These are phyloP conservation scores for Odontothrips loti DNA, from an alignment of 2,888 invertebrate species.

Conservation along the genomic window DNA sequence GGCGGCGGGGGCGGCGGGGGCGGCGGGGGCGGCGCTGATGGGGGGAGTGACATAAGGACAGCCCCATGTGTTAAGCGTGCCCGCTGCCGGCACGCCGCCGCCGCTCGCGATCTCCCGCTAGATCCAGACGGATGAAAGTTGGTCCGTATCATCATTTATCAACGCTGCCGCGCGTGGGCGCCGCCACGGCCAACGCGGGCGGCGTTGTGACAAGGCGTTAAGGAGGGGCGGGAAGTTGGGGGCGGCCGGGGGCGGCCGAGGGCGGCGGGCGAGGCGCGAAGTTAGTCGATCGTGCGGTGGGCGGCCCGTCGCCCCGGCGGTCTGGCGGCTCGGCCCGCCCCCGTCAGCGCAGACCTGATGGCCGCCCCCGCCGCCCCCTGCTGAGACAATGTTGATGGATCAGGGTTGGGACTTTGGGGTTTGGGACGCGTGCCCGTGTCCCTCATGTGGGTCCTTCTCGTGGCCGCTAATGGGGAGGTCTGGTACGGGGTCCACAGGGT, in stretches of 20 bases:
- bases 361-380: not conserved
- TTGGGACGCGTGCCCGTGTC: not conserved
- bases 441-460: too few relatives aligned
- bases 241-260: not conserved
- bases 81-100: not conserved
- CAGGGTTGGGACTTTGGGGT: slow-evolving; percentile 5
- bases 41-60: not conserved
- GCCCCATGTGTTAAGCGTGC: not conserved
- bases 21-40: not conserved
- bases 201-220: not conserved
- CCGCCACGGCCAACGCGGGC: not conserved
- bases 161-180: not conserved
- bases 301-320: not conserved
- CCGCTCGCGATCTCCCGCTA: not conserved
- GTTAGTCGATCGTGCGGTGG: too few relatives aligned
- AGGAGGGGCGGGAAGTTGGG: too few relatives aligned
- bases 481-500: too few relatives aligned
- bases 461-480: not conserved
- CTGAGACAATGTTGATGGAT: slow-evolving; percentile 25
- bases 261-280: too few relatives aligned
- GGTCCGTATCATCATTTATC: not conserved
- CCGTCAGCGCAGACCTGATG: not conserved
- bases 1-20: not conserved
- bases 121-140: slow-evolving; percentile 11
- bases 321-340: not conserved